A percentile compares a stretch with the other conserved stretches of the same genome.
Conservation (phyloP, 92 coral and sea anemone species). For the Muricea muricata region DNA sequence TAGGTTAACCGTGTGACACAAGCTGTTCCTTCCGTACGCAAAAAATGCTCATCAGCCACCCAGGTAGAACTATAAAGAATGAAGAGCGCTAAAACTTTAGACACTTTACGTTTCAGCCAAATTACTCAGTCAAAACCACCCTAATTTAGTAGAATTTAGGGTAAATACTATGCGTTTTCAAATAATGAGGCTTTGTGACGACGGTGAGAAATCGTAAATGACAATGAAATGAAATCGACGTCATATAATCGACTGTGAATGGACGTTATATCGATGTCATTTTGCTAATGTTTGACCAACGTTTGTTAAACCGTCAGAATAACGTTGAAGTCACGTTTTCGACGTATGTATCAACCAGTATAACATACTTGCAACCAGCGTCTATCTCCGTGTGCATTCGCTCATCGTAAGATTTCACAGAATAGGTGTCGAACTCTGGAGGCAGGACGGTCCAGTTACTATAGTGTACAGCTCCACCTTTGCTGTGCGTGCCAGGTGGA, state of each 20-base stretch:
- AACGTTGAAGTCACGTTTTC: too few relatives aligned
- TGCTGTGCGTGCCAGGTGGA: constrained; percentile 87
- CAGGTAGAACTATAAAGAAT: constrained; percentile 41
- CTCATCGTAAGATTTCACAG: constrained; percentile 65
- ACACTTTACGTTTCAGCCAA: too few relatives aligned
- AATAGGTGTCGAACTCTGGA: constrained; percentile 85
- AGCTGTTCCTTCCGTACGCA: constrained; percentile 21
- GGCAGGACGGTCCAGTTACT: constrained; percentile 84
- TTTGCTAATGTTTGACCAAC: too few relatives aligned
- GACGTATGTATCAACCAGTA: neutral
- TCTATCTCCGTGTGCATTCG: constrained; percentile 52
- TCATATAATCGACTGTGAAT: too few relatives aligned
- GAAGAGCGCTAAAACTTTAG: neutral
- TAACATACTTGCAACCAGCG: constrained; percentile 80
- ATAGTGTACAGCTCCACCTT: constrained; percentile 95
- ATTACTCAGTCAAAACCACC: too few relatives aligned
- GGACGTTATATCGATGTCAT: too few relatives aligned
- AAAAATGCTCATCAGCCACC: neutral
- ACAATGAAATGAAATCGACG: too few relatives aligned
- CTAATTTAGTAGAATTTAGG: too few relatives aligned
- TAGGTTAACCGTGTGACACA: constrained; percentile 26
- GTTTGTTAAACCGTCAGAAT: too few relatives aligned
- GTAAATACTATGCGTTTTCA: too few relatives aligned
- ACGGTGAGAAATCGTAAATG: too few relatives aligned
- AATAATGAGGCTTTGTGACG: too few relatives aligned